Evolutionary conservation across 2,113 vertebrate species (phyloP).

Genomic region (Vidua chalybeata): DNA sequence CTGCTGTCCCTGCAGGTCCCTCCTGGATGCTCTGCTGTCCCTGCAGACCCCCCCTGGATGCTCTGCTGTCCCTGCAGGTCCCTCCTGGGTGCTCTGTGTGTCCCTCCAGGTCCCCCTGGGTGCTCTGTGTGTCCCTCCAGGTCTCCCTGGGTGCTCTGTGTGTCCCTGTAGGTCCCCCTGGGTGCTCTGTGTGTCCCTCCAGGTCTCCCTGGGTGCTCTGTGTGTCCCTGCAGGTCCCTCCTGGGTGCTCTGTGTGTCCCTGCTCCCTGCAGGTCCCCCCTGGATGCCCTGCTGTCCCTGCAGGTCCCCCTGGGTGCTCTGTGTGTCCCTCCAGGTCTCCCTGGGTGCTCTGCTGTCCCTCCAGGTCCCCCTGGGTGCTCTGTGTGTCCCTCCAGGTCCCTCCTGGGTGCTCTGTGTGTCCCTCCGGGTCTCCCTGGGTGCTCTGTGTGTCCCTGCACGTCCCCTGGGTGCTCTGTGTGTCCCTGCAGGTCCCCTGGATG

Average conservation of each 20-base stretch:
- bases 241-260: not conserved
- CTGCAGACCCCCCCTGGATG: accelerated
- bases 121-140: too few species aligned
- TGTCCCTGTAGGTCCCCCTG: too few species aligned
- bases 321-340: accelerated
- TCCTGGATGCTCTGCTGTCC: not conserved
- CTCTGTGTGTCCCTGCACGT: not conserved
- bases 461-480: not conserved
- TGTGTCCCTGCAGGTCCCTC: not conserved
- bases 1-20: not conserved
- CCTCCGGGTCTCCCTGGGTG: accelerated
- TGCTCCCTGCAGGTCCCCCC: not conserved
- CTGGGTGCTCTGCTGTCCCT: not conserved
- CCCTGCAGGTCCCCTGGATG: accelerated
- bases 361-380: too few species aligned
- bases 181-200: too few species aligned
- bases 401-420: not conserved
- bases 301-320: too few species aligned
- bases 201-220: not conserved
- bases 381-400: too few species aligned
- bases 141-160: not conserved
- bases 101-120: too few species aligned
- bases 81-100: not conserved
- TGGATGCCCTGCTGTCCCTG: not conserved
- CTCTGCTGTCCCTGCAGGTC: not conserved